Evolutionary conservation across 2,797 vertebrate genomes (phyloP), one percentile per base, ranked within the genome.

Genomic region (Todus mexicanus): DNA sequence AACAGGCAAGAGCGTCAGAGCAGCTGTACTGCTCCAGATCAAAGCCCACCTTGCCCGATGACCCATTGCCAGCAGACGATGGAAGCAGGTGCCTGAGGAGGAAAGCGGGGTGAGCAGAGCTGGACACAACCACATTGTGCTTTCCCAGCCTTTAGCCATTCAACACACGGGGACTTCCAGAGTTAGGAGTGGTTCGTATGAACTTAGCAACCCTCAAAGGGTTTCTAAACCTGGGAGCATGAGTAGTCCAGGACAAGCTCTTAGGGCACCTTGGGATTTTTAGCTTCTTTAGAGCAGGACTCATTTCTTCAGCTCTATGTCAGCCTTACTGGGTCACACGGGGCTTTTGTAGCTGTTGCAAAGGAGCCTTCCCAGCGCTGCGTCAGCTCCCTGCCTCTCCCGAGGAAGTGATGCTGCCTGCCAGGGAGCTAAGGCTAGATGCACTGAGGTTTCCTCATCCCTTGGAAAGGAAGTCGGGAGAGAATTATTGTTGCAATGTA

Each of bases 401-500:
- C 1, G 7, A 92, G 94, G 95, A 96, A 96, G 83, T 89, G 91
- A 72, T 87, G 87, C 75, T 4, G 47, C 72, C 57, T 96, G 92
- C 87, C 91, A 92, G 76, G 76, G 79, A 37, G 63, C 20, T 87
- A 69, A 63, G 79, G 75, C 81, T 81, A 79, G 94, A 81, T 33
- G 57, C 33, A 23, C 51, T 79, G 37, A 11, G 72, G 90, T 93
- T 95, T 96, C 89, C 77, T 95, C 71, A 85, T 92, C 87, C 79
- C 56, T 89, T 82, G 87, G 83, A 92, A 95, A 43, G 78, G 31
- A 92, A 89, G 43, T 76, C 84, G 90, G 84, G 48, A 92, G 56
- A 76, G 77, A 70, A 71, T 88, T 91, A 60, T 23, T 92, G 50
- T 76, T 79, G 82, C 73, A 77, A 50, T 45, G 26, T 60, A 59